phyloP scores from a whole-genome alignment of 92 coral and sea anemone species.

The Siderastrea radians region DNA sequence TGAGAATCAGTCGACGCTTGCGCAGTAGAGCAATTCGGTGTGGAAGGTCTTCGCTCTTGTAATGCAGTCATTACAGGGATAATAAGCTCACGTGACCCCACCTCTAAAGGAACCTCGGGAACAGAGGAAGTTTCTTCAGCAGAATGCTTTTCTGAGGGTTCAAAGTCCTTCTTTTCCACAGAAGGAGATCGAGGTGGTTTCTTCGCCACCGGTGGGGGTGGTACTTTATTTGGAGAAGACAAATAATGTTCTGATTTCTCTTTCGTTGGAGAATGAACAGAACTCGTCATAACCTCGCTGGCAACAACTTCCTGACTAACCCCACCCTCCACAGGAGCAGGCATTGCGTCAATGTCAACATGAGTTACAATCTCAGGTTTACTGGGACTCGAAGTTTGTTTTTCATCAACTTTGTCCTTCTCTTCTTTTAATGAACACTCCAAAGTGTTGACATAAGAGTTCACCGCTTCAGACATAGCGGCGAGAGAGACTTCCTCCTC shows the following conservation, averaged over 20 bases:
- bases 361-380: not conserved
- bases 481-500: conserved; percentile 5
- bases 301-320: not conserved
- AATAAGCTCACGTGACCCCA: conserved; percentile 39
- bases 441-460: not conserved
- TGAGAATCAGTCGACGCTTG: conserved; percentile 7
- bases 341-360: not conserved
- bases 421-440: conserved; percentile 8
- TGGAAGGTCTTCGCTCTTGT: conserved; percentile 53
- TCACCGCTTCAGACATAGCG: not conserved
- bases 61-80: conserved; percentile 51
- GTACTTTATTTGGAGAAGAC: not conserved
- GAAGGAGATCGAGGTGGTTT: conserved; percentile 43
- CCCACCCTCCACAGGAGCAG: not conserved
- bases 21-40: conserved; percentile 45
- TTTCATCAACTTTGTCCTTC: not conserved
- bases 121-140: conserved; percentile 1
- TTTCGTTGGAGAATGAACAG: conserved; percentile 26
- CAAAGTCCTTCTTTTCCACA: conserved; percentile 18
- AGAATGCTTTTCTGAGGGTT: not conserved
- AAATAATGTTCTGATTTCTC: not conserved
- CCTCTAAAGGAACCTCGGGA: conserved; percentile 1
- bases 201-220: not conserved
- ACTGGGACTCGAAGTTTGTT: not conserved
- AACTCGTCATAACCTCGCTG: conserved; percentile 3